Evolutionary conservation across 2,113 vertebrate genomes (phyloP).

Genomic region (Phyllopteryx taeniolatus): DNA sequence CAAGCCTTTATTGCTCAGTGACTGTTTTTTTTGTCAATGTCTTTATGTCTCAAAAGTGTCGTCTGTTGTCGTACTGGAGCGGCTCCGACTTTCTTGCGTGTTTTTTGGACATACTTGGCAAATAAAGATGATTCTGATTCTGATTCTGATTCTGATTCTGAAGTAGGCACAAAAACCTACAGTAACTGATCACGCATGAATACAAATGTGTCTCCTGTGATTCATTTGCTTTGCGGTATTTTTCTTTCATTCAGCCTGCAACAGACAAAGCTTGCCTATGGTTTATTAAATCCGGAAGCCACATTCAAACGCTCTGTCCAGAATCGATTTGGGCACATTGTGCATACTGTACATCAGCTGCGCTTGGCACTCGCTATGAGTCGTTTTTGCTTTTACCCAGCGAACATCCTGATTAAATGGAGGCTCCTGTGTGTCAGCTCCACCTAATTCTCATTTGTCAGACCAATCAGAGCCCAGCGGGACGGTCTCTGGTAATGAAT

Average conservation of each 20-base stretch:
- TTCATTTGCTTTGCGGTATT: constrained; percentile 31
- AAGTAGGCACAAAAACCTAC: constrained; percentile 42
- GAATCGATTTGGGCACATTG: constrained; percentile 30
- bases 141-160: too few relatives aligned
- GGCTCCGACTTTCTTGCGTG: too few relatives aligned
- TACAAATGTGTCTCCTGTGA: constrained; percentile 51
- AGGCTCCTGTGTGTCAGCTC: constrained; percentile 13
- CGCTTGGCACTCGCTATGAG: constrained; percentile 13
- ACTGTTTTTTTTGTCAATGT: too few relatives aligned
- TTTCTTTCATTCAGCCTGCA: constrained; percentile 43
- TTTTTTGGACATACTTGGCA: too few relatives aligned
- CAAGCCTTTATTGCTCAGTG: too few relatives aligned
- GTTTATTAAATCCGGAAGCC: constrained; percentile 45
- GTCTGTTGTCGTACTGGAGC: too few relatives aligned
- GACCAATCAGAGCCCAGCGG: constrained; percentile 26
- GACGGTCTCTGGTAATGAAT: constrained; percentile 52
- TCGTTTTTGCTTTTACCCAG: constrained; percentile 7
- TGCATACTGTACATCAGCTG: constrained; percentile 39
- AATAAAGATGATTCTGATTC: too few relatives aligned
- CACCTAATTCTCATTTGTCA: constrained; percentile 30
- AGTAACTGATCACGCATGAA: constrained; percentile 45
- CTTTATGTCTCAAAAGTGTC: too few relatives aligned
- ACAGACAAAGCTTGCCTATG: constrained; percentile 28
- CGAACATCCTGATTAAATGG: neutral
- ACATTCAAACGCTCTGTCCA: constrained; percentile 30